Base-by-base conservation (phyloP, 2,888 invertebrate species). In the Antitype chi region DNA sequence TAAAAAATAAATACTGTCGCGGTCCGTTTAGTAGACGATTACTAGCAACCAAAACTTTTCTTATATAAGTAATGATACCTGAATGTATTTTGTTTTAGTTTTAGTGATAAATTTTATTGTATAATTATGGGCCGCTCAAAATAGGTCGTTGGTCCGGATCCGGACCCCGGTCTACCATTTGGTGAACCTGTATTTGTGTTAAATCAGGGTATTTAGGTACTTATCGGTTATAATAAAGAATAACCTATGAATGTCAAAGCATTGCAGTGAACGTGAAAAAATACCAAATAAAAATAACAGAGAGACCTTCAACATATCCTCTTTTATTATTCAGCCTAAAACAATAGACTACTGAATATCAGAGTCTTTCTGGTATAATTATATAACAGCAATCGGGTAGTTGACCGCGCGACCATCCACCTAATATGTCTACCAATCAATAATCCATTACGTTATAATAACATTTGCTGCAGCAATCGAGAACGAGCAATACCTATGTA, bases 391-490 rank as follows among this genome's bases (percentile, higher is more conserved):
- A 49, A 28, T 15, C 25, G 25, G 32, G 38, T 62, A 70, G 38
- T 38, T 53, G 67, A 64, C 70, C 73, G n/a, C 38, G 49, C 20
- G 72, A 43, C 23, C 59, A 49, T 70, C 43, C 32, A 80, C 57
- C 25, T 70, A 67, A 76, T 68, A 75, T 55, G 71, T 38, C 59
- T 6, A 63, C 70, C 67, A 83, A 78, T 83, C 86, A 83, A 83
- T 83, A 86, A 83, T 71, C 82, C 77, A 82, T 82, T 82, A 85
- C 52, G 53, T 25, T 78, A 49, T 78, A 62, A 74, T 71, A 84
- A 84, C 70, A 79, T 84, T 82, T 82, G 57, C 84, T 63, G 57
- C 60, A 13, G 55, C 73, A 64, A 85, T 66, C 63, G 60, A 69
- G 73, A 66, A 68, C 69, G 68, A 60, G 69, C 23, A 69, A 64